Base-by-base conservation (phyloP, 2,113 vertebrate species). In the Ia io region DNA sequence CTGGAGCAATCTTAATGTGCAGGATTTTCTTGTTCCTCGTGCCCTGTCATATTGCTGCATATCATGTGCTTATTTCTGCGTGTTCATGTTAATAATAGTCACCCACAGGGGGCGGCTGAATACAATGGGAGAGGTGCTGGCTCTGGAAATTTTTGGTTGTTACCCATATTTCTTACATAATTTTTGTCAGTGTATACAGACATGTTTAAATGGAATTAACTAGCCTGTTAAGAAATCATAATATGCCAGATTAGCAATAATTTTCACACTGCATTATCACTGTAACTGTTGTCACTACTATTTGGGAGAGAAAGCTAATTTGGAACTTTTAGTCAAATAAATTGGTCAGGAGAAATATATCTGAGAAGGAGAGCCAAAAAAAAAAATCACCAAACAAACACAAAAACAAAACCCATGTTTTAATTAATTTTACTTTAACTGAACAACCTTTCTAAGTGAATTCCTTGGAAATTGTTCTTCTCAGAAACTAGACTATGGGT, bases 401-500 rank as follows among this genome's bases (percentile, higher is more conserved):
- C 37, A 37, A 61, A 67, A 20, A 32, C 4, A 2, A 67, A 17
- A 32, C 13, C 40, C 67, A 25, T 92, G 35, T 63, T 88, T 90
- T 95, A 85, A 93, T 79, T 69, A 88, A 85, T 73, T 88, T 94
- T 59, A 35, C 10, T 96, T 79, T 90, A 71, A 87, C 93, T 67
- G 85, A 83, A 92, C 51, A 85, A 18, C 61, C 61, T 86, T 91
- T 40, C 42, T 49, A 73, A 91, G 61, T 73, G 80, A 88, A 85
- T 88, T 78, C 47, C 90, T 88, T 69, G 91, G 85, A 67, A 69
- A 83, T 80, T 74, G 32, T 83, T 94, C 13, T 80, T 88, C 44
- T 85, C 61, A 78, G 82, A 92, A 96, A 88, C 70, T 71, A 65
- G 61, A 63, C 77, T 78, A 22, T 88, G 20, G 51, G 78, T 82